phyloP scores from a whole-genome alignment of 2,888 invertebrate genomes.

The Buathra laborator region DNA sequence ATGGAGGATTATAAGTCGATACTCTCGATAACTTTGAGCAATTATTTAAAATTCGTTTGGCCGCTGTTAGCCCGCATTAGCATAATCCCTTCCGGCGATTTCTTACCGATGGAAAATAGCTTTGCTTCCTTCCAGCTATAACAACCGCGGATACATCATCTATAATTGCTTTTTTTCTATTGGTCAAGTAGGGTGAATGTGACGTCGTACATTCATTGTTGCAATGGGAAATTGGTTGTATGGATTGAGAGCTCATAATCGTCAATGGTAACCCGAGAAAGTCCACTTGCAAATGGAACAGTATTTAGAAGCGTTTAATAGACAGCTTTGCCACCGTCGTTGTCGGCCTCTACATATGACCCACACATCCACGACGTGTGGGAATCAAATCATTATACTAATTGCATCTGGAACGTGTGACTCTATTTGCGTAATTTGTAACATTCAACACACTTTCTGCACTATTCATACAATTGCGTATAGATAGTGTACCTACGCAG shows the following conservation, averaged over 20 bases:
- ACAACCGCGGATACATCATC: no score
- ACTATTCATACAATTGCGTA: conserved; percentile 31
- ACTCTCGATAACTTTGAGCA: no score
- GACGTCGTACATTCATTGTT: background rate
- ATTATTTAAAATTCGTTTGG: no score
- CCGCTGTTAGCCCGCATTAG: no score
- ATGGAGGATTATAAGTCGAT: no score
- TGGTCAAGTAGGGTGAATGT: background rate
- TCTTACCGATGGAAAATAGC: no score
- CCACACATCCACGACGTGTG: conserved; percentile 51
- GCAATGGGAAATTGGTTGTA: conserved; percentile 14
- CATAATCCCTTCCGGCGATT: no score
- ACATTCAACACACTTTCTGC: conserved; percentile 51
- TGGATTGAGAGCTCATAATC: conserved; percentile 48
- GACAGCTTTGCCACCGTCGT: background rate
- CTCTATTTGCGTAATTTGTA: conserved; percentile 71
- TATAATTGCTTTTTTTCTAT: background rate
- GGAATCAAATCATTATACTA: conserved; percentile 68
- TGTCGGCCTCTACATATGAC: conserved; percentile 11
- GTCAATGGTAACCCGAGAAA: conserved; percentile 16
- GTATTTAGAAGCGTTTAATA: conserved; percentile 53
- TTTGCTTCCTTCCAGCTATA: no score
- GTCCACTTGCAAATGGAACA: conserved; percentile 47
- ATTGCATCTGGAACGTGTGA: conserved; percentile 70
- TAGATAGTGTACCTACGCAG: background rate